Conservation (phyloP, 1,140 invertebrate genomes). For the Bombus breviceps region DNA sequence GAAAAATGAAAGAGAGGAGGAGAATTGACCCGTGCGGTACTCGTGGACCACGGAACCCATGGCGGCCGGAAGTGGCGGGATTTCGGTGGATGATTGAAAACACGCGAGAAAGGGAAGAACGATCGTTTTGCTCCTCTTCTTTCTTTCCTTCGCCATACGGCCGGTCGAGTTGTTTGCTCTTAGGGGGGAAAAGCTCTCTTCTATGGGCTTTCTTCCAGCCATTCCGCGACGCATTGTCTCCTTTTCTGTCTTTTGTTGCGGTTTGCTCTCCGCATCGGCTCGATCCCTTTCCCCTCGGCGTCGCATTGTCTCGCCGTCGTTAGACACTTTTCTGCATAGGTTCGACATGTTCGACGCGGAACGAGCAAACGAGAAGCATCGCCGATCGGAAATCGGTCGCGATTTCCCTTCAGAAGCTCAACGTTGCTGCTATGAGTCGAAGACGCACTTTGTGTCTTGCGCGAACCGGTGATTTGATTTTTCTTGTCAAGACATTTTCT, state of each 20-base stretch:
- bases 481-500: not conserved
- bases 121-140: not conserved
- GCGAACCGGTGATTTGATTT: no score
- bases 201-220: slow-evolving; percentile 36
- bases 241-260: slow-evolving; percentile 45
- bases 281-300: not conserved
- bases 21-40: not conserved
- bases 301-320: slow-evolving; percentile 26
- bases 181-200: slow-evolving; percentile 4
- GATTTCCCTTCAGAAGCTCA: not conserved
- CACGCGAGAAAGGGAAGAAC: not conserved
- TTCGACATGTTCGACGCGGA: not conserved
- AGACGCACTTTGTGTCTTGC: no score
- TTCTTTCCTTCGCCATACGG: not conserved
- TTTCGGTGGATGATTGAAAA: slow-evolving; percentile 43
- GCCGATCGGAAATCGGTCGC: slow-evolving; percentile 21
- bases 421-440: no score
- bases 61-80: slow-evolving; percentile 29
- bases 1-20: not conserved
- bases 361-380: slow-evolving; percentile 12
- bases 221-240: slow-evolving; percentile 34
- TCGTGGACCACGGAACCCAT: not conserved
- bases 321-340: slow-evolving; percentile 24
- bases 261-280: slow-evolving; percentile 13
- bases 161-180: slow-evolving; percentile 34